These are phyloP conservation scores for Actenoides hombroni DNA, from an alignment of 2,113 vertebrate species.

Conservation along the genomic window DNA sequence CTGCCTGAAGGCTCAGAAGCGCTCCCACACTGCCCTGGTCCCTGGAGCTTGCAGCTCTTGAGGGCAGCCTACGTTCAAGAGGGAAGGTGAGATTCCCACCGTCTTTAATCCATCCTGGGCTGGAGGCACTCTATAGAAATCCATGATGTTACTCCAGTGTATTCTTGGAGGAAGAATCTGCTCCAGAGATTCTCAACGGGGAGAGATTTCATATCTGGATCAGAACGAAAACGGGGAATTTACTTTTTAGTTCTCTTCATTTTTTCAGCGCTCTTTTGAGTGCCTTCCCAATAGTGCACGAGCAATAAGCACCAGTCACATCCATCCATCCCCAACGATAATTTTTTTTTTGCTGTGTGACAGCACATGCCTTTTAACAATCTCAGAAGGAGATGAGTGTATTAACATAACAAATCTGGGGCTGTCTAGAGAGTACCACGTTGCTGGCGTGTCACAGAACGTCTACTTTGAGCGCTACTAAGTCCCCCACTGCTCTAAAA, in stretches of 20 bases:
- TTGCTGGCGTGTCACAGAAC: neutral
- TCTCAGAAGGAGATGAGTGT: neutral
- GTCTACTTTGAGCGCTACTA: neutral
- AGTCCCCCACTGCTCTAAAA: neutral
- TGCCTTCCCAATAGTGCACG: neutral
- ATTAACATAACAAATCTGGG: slow-evolving; percentile 23
- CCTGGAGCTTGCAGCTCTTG: slow-evolving; percentile 38
- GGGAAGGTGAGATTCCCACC: neutral
- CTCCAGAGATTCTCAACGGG: neutral
- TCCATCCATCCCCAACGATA: neutral
- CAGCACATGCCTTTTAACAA: slow-evolving; percentile 29
- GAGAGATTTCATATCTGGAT: neutral
- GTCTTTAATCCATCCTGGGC: neutral
- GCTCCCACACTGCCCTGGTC: neutral
- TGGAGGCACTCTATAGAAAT: neutral
- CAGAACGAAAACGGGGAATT: neutral
- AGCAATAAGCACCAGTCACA: slow-evolving; percentile 9
- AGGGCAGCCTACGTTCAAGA: neutral
- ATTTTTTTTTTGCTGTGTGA: neutral
- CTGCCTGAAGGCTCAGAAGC: slow-evolving; percentile 18
- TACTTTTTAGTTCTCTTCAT: neutral
- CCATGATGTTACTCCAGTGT: fast-evolving
- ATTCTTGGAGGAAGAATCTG: neutral
- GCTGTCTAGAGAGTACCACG: neutral
- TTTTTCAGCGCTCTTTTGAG: neutral